These are phyloP conservation scores for Orbicella faveolata DNA, from an alignment of 64 coral and sea anemone species.

Conservation along the genomic window DNA sequence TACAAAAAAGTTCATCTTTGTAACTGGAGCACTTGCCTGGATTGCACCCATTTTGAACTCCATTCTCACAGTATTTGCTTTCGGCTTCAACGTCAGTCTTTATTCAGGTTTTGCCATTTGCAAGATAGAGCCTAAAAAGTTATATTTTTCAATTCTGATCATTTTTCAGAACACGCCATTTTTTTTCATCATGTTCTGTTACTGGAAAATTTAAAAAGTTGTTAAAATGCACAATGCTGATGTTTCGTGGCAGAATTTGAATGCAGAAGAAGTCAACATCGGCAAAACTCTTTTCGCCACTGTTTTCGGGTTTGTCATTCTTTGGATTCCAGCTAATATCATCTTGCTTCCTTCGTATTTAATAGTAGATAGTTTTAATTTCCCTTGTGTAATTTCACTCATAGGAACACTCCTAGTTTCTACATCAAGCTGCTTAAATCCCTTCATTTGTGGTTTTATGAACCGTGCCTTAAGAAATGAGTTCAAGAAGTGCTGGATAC, in stretches of 20 bases:
- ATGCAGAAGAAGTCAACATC: background rate
- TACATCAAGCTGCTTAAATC: background rate
- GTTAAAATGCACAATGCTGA: background rate
- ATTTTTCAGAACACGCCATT: background rate
- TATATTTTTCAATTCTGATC: background rate
- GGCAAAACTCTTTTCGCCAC: background rate
- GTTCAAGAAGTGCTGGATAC: background rate
- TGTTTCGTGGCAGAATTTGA: background rate
- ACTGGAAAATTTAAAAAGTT: background rate
- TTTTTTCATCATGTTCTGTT: background rate
- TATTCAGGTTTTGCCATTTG: background rate
- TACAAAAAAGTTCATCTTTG: background rate
- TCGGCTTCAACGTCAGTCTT: background rate
- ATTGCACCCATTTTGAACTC: background rate
- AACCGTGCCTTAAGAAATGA: background rate
- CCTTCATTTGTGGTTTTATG: constrained; percentile 18
- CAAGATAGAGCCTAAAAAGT: background rate
- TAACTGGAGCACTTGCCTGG: background rate
- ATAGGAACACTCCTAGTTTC: background rate
- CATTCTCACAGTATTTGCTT: background rate
- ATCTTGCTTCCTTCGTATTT: no score
- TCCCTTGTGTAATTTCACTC: background rate
- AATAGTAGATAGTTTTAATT: no score
- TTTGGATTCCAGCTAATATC: background rate
- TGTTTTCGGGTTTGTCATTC: background rate